Conservation (phyloP, 1,140 invertebrate species). For the Drosophila rhopaloa region DNA sequence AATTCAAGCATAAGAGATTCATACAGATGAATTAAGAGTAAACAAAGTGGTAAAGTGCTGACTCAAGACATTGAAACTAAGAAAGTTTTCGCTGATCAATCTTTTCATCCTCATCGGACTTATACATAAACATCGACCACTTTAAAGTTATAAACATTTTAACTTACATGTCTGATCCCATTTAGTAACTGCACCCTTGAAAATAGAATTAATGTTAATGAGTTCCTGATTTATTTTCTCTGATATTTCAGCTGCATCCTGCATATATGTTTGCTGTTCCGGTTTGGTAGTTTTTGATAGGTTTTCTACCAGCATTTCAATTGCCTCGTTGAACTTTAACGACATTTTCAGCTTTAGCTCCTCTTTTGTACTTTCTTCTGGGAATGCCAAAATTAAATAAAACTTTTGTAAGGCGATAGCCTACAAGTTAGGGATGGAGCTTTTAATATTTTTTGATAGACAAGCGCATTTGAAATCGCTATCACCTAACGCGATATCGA, state of each 20-base stretch:
- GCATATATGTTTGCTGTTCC: not conserved
- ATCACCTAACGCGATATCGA: not conserved
- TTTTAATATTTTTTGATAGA: not conserved
- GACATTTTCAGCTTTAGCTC: not conserved
- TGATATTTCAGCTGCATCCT: conserved; percentile 9
- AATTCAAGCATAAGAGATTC: too few relatives aligned
- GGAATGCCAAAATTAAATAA: not conserved
- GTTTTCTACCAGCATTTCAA: not conserved
- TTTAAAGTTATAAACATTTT: not conserved
- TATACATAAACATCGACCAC: too few relatives aligned
- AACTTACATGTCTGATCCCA: conserved; percentile 10
- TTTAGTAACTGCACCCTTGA: not conserved
- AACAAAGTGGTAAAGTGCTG: not conserved
- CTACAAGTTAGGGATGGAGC: not conserved
- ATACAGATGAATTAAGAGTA: not conserved
- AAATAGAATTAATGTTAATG: conserved; percentile 9
- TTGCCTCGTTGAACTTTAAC: not conserved
- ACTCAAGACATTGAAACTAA: not conserved
- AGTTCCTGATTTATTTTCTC: conserved; percentile 5
- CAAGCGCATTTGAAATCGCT: not conserved
- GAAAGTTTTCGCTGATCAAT: not conserved
- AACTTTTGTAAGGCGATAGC: not conserved
- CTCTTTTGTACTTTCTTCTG: not conserved
- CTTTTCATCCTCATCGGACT: too few relatives aligned
- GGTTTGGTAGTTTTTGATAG: not conserved